Percentiles rank a stretch among this genome's conserved stretches.
Evolutionary conservation across 2,797 vertebrate species (phyloP).

Genomic region (Chiroxiphia lanceolata): DNA sequence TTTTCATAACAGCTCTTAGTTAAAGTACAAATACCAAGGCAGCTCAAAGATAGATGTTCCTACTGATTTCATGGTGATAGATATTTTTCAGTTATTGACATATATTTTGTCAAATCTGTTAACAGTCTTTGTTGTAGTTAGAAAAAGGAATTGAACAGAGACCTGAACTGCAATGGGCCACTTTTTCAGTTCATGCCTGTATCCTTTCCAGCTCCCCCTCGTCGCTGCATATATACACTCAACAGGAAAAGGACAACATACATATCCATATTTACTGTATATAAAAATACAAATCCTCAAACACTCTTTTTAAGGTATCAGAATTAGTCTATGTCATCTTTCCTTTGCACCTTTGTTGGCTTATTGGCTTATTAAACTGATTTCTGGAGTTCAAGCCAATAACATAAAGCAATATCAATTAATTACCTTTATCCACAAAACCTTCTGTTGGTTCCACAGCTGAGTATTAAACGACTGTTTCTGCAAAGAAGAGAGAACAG

Average conservation of each 20-base stretch:
- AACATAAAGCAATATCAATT: background rate
- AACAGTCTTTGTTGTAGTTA: background rate
- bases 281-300: background rate
- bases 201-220: background rate
- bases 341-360: background rate
- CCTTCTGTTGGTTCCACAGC: background rate
- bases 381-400: background rate
- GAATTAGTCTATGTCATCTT: background rate
- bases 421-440: background rate
- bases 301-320: background rate
- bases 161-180: background rate
- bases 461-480: background rate
- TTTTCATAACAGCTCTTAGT: slow-evolving; percentile 22
- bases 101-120: slow-evolving; percentile 16
- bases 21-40: background rate
- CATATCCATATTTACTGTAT: background rate
- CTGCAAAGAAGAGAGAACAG: background rate
- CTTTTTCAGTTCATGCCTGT: background rate
- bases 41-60: background rate
- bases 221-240: background rate
- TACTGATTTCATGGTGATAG: background rate
- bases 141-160: background rate
- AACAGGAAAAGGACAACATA: background rate
- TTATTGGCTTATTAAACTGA: background rate
- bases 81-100: background rate